Conservation (phyloP, 2,888 invertebrate species). For the Meteorus colon region DNA sequence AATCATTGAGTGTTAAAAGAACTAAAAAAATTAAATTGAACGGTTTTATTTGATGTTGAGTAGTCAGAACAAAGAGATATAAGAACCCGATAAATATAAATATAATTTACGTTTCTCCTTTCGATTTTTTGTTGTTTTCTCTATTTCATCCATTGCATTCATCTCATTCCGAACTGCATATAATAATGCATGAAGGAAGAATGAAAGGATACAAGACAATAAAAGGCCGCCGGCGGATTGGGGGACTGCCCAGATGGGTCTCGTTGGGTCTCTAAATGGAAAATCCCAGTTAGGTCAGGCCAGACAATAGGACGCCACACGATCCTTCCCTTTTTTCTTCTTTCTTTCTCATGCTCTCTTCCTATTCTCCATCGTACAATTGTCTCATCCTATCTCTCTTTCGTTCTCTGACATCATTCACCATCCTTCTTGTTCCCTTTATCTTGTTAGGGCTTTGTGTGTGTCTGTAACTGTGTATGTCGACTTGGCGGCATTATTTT, state of each 20-base stretch:
- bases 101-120: neutral
- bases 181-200: neutral
- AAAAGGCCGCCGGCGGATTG: conserved; percentile 7
- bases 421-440: neutral
- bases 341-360: conserved; percentile 38
- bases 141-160: neutral
- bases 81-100: neutral
- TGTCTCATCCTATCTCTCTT: conserved; percentile 3
- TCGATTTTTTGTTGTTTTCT: neutral
- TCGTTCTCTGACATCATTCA: neutral
- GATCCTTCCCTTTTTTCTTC: conserved; percentile 40
- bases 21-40: conserved; percentile 4
- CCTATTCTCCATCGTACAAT: conserved; percentile 8
- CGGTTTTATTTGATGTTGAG: neutral
- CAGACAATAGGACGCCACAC: conserved; percentile 65
- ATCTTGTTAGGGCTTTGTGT: neutral
- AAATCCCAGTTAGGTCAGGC: conserved; percentile 49
- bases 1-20: conserved; percentile 18
- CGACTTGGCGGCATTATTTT: neutral
- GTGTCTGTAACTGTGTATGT: neutral
- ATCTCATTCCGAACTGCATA: neutral
- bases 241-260: conserved; percentile 36
- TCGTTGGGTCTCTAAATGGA: conserved; percentile 29
- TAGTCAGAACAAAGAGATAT: neutral
- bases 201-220: conserved; percentile 14